Evolutionary conservation across 2,888 invertebrate genomes (phyloP).

Genomic region (Holacanthella duospinosa): DNA sequence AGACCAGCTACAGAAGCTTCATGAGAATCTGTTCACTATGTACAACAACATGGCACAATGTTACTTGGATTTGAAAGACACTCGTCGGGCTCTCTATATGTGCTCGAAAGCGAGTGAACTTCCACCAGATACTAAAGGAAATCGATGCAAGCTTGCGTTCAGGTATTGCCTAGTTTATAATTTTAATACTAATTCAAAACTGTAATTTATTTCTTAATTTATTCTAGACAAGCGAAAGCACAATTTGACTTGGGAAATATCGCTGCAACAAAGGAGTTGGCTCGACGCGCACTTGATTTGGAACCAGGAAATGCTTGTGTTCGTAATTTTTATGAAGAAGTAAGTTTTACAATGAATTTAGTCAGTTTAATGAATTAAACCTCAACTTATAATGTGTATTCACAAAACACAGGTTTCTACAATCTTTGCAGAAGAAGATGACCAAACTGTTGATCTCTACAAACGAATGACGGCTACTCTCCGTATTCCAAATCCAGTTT

Average conservation of each 20-base stretch:
- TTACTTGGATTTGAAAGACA: neutral
- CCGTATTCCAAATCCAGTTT: no score
- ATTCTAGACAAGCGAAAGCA: conserved; percentile 1
- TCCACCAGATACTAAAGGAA: conserved; percentile 7
- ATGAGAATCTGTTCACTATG: conserved; percentile 6
- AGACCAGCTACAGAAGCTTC: neutral
- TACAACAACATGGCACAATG: conserved; percentile 9
- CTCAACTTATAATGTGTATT: no score
- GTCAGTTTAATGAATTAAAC: no score
- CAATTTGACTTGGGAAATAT: neutral
- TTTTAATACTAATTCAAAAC: no score
- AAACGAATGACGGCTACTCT: no score
- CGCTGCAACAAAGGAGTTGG: neutral
- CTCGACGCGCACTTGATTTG: neutral
- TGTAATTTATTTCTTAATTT: neutral
- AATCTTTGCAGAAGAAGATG: no score
- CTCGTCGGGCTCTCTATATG: neutral
- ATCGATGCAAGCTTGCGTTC: conserved; percentile 1
- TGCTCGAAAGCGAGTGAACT: neutral
- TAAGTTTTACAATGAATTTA: no score
- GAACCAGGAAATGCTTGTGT: neutral
- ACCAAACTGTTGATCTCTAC: no score
- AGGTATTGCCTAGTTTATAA: no score
- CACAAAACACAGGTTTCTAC: no score
- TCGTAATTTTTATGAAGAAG: neutral